A percentile compares a stretch with the other conserved stretches of the same genome.
These are phyloP conservation scores for Hippoglossus stenolepis DNA, from an alignment of 2,113 vertebrate species.

Conservation along the genomic window DNA sequence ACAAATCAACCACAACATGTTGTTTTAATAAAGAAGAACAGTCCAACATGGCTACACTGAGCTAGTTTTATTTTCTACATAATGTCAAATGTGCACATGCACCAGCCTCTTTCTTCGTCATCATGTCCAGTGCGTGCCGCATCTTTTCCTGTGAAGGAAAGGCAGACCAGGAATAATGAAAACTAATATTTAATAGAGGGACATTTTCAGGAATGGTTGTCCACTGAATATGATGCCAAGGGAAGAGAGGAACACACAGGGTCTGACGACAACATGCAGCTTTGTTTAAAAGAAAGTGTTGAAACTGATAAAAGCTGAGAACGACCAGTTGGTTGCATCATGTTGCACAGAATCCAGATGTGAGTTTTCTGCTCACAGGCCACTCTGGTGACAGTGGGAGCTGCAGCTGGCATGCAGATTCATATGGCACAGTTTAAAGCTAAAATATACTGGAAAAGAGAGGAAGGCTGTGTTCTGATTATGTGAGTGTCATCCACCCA, in stretches of 20 bases:
- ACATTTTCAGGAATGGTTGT: neutral
- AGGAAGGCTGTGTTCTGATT: constrained; percentile 14
- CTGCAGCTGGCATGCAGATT: constrained; percentile 26
- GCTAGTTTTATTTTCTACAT: neutral
- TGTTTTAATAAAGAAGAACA: neutral
- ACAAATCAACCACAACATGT: neutral
- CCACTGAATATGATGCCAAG: neutral
- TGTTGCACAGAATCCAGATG: constrained; percentile 23
- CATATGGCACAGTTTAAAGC: neutral
- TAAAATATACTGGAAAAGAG: neutral
- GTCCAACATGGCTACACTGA: neutral
- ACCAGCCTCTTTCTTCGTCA: neutral
- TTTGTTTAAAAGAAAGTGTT: neutral
- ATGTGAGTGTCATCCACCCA: constrained; percentile 1
- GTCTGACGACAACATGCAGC: neutral
- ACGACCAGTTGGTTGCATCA: constrained; percentile 10
- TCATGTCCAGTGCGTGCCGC: neutral
- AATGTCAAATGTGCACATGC: neutral
- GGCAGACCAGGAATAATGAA: neutral
- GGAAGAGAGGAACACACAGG: neutral
- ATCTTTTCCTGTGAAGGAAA: neutral
- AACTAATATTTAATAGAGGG: neutral
- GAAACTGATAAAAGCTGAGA: neutral
- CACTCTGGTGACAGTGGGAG: constrained; percentile 11
- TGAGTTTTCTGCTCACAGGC: constrained; percentile 4